Conservation (phyloP, 2,888 invertebrate species). For the Scotopteryx bipunctaria region DNA sequence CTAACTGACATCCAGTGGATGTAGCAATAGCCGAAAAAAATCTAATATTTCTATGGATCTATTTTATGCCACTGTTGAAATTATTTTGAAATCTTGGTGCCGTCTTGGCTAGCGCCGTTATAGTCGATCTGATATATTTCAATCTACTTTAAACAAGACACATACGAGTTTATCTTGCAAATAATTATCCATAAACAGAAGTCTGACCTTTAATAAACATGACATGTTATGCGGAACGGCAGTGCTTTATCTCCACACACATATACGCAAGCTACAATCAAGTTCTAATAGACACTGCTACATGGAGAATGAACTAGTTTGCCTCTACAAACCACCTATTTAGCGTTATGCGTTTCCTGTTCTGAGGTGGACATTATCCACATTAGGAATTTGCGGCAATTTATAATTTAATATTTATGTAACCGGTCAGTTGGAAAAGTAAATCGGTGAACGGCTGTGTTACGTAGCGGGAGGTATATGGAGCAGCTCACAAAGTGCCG, state of each 20-base stretch:
- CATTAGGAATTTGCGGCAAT: conserved; percentile 38
- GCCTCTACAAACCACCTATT: conserved; percentile 46
- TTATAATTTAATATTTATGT: conserved; percentile 20
- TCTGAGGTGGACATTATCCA: conserved; percentile 36
- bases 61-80: background rate
- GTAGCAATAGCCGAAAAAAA: too few species aligned
- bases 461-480: conserved; percentile 20
- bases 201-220: conserved; percentile 34
- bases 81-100: conserved; percentile 1
- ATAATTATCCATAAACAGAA: conserved; percentile 24
- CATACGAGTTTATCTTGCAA: too few species aligned
- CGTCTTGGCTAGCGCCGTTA: conserved; percentile 4
- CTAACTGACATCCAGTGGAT: too few species aligned
- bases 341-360: conserved; percentile 50
- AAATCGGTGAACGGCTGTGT: conserved; percentile 22
- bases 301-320: conserved; percentile 47
- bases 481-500: conserved; percentile 33
- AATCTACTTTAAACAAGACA: background rate
- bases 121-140: background rate
- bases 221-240: conserved; percentile 40
- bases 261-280: conserved; percentile 28
- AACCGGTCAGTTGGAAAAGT: conserved; percentile 24
- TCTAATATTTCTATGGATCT: too few species aligned
- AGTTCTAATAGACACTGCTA: conserved; percentile 37
- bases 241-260: conserved; percentile 30